Conservation (phyloP, 2,888 invertebrate genomes). For the Platycheirus rosarum region DNA sequence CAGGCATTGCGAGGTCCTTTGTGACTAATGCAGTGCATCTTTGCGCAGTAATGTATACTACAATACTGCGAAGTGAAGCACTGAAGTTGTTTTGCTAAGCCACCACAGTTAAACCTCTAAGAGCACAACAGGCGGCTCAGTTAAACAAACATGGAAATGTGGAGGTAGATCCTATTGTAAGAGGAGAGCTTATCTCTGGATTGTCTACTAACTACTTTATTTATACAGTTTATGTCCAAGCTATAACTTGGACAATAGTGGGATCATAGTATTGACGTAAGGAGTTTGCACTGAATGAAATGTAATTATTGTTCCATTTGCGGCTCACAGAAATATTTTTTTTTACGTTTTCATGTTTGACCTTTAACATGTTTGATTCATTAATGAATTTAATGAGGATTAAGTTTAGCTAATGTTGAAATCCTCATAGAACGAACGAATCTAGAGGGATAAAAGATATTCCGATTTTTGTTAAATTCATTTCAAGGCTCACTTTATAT, state of each 20-base stretch:
- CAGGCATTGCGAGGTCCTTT: constrained; percentile 1
- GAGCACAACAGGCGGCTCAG: constrained; percentile 46
- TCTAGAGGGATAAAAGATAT: no score
- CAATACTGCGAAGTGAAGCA: constrained; percentile 26
- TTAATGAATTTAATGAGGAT: background rate
- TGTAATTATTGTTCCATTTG: constrained; percentile 20
- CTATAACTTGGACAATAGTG: constrained; percentile 29
- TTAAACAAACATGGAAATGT: constrained; percentile 59
- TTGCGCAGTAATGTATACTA: constrained; percentile 36
- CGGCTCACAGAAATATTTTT: constrained; percentile 26
- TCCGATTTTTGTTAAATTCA: no score
- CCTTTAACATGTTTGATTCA: background rate
- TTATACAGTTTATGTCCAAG: constrained; percentile 20
- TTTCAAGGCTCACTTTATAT: no score
- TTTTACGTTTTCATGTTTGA: constrained; percentile 17
- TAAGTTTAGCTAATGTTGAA: no score
- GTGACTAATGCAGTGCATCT: constrained; percentile 29
- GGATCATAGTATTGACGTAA: constrained; percentile 11
- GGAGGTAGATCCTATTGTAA: constrained; percentile 56
- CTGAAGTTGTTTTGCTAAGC: background rate
- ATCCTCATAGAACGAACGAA: no score
- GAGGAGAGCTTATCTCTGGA: constrained; percentile 20
- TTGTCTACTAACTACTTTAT: background rate
- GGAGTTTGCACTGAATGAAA: constrained; percentile 18
- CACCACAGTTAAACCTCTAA: constrained; percentile 46